phyloP scores from a whole-genome alignment of 2,113 vertebrate species.

The Antigone vipio region DNA sequence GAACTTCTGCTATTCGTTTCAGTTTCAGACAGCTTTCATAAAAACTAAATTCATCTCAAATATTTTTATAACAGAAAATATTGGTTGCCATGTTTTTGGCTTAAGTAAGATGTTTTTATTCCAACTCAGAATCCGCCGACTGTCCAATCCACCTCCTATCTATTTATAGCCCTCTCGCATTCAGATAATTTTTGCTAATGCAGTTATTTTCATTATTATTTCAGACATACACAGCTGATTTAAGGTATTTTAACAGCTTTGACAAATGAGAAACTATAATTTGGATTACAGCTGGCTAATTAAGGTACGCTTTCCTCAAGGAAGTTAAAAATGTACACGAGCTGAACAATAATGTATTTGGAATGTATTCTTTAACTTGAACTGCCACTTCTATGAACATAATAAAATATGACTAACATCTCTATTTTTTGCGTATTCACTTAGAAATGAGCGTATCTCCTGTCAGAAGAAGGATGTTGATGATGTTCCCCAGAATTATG shows the following conservation, averaged over 20 bases:
- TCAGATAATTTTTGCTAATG: slow-evolving; percentile 47
- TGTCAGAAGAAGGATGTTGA: not conserved
- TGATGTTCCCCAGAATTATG: slow-evolving; percentile 2
- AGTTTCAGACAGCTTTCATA: slow-evolving; percentile 70
- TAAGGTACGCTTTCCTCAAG: slow-evolving; percentile 56
- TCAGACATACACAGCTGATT: slow-evolving; percentile 49
- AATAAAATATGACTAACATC: slow-evolving; percentile 15
- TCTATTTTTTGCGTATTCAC: slow-evolving; percentile 10
- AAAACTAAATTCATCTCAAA: slow-evolving; percentile 67
- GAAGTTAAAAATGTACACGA: slow-evolving; percentile 41
- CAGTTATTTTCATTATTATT: slow-evolving; percentile 64
- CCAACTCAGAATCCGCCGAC: slow-evolving; percentile 69
- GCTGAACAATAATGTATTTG: slow-evolving; percentile 47
- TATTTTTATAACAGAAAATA: slow-evolving; percentile 79
- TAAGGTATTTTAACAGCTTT: slow-evolving; percentile 63
- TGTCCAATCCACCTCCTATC: slow-evolving; percentile 72
- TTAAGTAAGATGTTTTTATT: slow-evolving; percentile 68
- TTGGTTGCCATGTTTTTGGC: slow-evolving; percentile 76
- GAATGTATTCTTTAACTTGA: slow-evolving; percentile 41
- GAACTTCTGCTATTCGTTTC: slow-evolving; percentile 53
- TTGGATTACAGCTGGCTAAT: slow-evolving; percentile 60
- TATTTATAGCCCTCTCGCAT: slow-evolving; percentile 70
- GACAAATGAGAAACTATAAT: slow-evolving; percentile 57
- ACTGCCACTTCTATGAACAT: slow-evolving; percentile 30
- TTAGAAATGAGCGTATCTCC: not conserved